Base-by-base conservation (phyloP, 2,888 invertebrate genomes). In the Xylota sylvarum region DNA sequence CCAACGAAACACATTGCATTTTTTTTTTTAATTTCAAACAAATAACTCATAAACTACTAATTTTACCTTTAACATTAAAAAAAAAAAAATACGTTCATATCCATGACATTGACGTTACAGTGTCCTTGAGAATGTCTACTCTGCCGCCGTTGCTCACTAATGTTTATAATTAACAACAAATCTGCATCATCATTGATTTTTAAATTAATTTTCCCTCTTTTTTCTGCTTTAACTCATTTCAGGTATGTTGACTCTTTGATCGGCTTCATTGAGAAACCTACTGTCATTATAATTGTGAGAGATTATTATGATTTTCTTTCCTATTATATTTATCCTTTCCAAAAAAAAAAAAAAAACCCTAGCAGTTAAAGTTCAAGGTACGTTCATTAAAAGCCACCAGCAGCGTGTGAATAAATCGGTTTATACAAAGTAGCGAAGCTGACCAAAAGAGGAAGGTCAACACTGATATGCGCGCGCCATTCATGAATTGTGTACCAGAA, bases 291-390 rank as follows among this genome's bases (percentile, higher is more conserved):
- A 46, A 65, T 23, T 43, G 74, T 43, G 40, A 37, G 40, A 19
- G 67, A 67, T 77, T 77, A 56, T 65, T 46, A 19, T 74, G 30
- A 19, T 48, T 40, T 43, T 48, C 12, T 56, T 48, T 14, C 35
- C 27, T n/a, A 48, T 40, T 30, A 37, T 60, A 35, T 69, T 77
- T 52, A 69, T 60, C 65, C 65, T 60, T 77, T 64, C 58, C 1
- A 35, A 5, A 35, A 5, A 35, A 35, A 35, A 9, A 35, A 23
- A 76, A 55, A 52, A 27, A 27, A 17, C 10, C 17, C 32, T n/a
- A 48, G 30, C 58, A 64, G 73, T 56, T 69, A 78, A 60, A 84
- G 84, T 79, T 79, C 84, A 74, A 84, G 78, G 84, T 69, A 56
- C 40, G 32, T 81, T 50, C 40, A 80, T 64, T 72, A 1, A 55